Percentiles rank a stretch among this genome's conserved stretches.
Evolutionary conservation across 2,797 vertebrate genomes (phyloP).

Genomic region (Aeoliscus strigatus): DNA sequence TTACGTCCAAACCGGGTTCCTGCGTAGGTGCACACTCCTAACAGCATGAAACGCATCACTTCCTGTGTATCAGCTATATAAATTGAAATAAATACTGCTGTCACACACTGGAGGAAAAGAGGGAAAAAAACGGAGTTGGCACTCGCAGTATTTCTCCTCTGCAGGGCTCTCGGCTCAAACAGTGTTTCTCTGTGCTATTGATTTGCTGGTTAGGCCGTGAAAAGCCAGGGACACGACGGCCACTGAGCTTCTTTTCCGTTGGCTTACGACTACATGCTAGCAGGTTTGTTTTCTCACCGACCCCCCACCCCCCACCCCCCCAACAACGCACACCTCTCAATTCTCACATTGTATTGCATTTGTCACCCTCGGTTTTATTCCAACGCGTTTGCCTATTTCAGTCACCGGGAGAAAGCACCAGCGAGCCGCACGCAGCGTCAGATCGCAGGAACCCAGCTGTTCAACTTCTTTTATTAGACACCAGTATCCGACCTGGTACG

Average conservation of each 20-base stretch:
- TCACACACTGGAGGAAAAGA: slow-evolving; percentile 9
- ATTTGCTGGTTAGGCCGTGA: slow-evolving; percentile 70
- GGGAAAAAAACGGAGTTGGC: slow-evolving; percentile 33
- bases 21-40: slow-evolving; percentile 21
- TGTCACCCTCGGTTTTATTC: slow-evolving; percentile 20
- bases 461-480: slow-evolving; percentile 75
- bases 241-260: slow-evolving; percentile 49
- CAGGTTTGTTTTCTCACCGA: slow-evolving; percentile 25
- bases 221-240: slow-evolving; percentile 57
- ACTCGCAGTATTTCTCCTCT: slow-evolving; percentile 39
- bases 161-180: slow-evolving; percentile 49
- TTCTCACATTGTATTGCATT: too few relatives aligned
- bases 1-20: slow-evolving; percentile 12
- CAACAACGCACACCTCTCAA: too few relatives aligned
- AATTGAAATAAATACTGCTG: slow-evolving; percentile 28
- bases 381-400: slow-evolving; percentile 41
- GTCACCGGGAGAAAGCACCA: slow-evolving; percentile 32
- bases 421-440: slow-evolving; percentile 36
- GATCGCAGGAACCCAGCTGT: slow-evolving; percentile 73
- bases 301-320: too few relatives aligned
- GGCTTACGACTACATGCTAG: slow-evolving; percentile 26
- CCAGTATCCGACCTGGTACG: slow-evolving; percentile 60
- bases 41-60: slow-evolving; percentile 24
- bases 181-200: slow-evolving; percentile 67
- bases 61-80: slow-evolving; percentile 21